Evolutionary conservation across 2,797 vertebrate genomes (phyloP).

Genomic region (Centropyge bicolor): DNA sequence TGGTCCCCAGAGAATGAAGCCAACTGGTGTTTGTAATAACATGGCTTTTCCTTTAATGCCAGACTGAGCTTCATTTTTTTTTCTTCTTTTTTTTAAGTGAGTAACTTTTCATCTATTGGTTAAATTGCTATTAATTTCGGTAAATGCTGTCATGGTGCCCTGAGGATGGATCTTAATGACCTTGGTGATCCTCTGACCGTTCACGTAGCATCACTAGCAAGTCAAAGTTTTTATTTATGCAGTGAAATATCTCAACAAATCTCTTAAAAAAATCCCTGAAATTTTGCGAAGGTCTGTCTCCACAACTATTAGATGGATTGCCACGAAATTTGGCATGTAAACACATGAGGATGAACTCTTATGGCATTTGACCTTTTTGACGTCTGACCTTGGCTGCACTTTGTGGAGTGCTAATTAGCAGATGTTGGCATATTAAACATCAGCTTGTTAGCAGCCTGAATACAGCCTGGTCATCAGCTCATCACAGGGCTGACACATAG

Average conservation of each 20-base stretch:
- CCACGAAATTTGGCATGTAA: background rate
- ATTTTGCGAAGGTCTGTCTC: too few relatives aligned
- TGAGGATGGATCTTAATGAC: background rate
- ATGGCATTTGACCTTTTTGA: too few relatives aligned
- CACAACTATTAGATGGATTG: background rate
- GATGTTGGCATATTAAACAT: background rate
- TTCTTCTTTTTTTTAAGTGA: too few relatives aligned
- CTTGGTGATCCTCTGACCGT: background rate
- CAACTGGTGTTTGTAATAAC: background rate
- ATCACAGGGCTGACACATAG: too few relatives aligned
- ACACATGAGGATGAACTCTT: background rate
- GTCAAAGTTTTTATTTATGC: background rate
- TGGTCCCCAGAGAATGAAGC: background rate
- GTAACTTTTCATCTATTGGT: background rate
- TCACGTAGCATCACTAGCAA: background rate
- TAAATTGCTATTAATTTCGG: background rate
- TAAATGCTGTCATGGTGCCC: background rate
- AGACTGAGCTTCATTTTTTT: too few relatives aligned
- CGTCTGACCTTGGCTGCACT: too few relatives aligned
- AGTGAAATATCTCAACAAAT: background rate
- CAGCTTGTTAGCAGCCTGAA: background rate
- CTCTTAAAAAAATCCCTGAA: too few relatives aligned
- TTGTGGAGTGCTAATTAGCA: background rate
- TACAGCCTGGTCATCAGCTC: too few relatives aligned
- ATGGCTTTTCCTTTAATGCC: background rate